Conservation (phyloP, 1,140 invertebrate species). For the Tetramorium simillimum region DNA sequence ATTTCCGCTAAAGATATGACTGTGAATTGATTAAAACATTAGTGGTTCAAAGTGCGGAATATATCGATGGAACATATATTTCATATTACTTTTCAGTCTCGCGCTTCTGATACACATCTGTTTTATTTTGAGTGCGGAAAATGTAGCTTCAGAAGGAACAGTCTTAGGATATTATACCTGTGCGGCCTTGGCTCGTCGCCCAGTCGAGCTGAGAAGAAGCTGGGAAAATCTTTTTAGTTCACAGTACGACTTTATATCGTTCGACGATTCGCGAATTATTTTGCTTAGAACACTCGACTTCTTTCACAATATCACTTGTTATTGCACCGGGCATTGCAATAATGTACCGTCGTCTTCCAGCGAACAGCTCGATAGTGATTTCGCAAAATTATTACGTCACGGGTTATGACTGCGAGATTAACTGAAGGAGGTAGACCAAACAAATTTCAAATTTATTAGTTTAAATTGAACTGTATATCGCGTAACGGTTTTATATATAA, state of each 20-base stretch:
- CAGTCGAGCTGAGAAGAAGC: background rate
- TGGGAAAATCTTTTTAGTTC: background rate
- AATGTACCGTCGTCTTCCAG: background rate
- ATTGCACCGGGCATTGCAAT: background rate
- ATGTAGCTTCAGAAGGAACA: background rate
- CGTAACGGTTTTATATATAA: background rate
- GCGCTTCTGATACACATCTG: background rate
- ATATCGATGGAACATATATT: no score
- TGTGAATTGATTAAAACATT: background rate
- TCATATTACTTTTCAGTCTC: background rate
- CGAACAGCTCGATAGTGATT: background rate
- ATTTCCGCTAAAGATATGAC: background rate
- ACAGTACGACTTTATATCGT: background rate
- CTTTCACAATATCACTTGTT: background rate
- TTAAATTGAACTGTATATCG: background rate
- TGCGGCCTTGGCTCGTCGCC: constrained; percentile 6
- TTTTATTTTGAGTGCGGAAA: constrained; percentile 23
- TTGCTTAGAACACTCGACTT: background rate
- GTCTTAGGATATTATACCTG: background rate
- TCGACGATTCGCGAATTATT: constrained; percentile 1
- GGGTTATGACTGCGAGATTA: constrained; percentile 9
- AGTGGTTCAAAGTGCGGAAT: background rate
- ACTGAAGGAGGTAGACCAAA: background rate
- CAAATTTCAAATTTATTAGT: background rate
- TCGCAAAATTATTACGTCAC: constrained; percentile 46